These are phyloP conservation scores for Bombyx mori DNA, from an alignment of 1,140 invertebrate genomes.

Conservation along the genomic window DNA sequence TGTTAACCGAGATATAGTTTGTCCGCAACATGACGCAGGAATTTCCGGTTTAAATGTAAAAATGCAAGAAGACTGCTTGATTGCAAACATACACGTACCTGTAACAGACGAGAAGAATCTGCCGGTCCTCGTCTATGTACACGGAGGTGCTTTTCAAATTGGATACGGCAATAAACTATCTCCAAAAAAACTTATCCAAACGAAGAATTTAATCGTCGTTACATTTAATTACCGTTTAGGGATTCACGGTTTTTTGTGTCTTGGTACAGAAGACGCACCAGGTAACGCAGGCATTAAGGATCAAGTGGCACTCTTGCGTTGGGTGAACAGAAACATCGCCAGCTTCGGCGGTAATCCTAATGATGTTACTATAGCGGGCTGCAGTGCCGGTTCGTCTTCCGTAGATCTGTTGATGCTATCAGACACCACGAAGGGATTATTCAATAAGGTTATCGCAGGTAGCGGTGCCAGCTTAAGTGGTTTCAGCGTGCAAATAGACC, in stretches of 20 bases:
- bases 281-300: conserved; percentile 51
- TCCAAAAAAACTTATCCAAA: conserved; percentile 58
- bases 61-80: conserved; percentile 52
- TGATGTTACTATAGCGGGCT: conserved; percentile 23
- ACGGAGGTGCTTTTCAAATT: conserved; percentile 62
- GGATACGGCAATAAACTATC: conserved; percentile 33
- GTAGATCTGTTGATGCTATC: conserved; percentile 35
- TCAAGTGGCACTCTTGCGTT: conserved; percentile 43
- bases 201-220: conserved; percentile 76
- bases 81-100: conserved; percentile 56
- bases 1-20: conserved; percentile 9
- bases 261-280: conserved; percentile 57
- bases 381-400: conserved; percentile 32
- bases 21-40: too few species aligned
- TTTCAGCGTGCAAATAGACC: conserved; percentile 13
- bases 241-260: conserved; percentile 70
- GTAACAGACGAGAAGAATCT: conserved; percentile 21
- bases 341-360: conserved; percentile 81
- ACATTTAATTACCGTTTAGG: conserved; percentile 81
- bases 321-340: conserved; percentile 43
- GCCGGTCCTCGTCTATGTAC: conserved; percentile 67
- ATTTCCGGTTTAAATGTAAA: too few species aligned
- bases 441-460: conserved; percentile 42
- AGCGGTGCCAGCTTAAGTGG: conserved; percentile 27
- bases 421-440: conserved; percentile 27